phyloP scores from a whole-genome alignment of 2,797 vertebrate species.

The Coilia nasus region DNA sequence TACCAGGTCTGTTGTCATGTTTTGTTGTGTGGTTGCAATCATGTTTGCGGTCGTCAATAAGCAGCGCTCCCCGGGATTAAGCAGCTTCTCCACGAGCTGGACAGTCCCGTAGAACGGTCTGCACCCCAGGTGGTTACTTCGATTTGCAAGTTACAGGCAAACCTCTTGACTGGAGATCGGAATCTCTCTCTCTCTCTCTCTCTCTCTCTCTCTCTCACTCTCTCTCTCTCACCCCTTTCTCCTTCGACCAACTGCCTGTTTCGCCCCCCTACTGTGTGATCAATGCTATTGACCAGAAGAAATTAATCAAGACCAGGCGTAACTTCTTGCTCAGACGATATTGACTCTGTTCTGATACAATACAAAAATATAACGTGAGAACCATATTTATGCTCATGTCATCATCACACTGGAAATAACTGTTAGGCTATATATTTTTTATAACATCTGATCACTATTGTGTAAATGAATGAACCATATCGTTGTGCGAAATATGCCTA shows the following conservation, averaged over 20 bases:
- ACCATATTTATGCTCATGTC: too few relatives aligned
- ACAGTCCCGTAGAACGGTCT: constrained; percentile 14
- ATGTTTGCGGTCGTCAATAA: constrained; percentile 68
- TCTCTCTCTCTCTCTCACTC: constrained; percentile 35
- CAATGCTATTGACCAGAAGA: constrained; percentile 57
- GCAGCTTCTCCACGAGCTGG: constrained; percentile 33
- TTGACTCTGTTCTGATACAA: too few relatives aligned
- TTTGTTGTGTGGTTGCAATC: constrained; percentile 85
- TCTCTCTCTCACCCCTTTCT: constrained; percentile 33
- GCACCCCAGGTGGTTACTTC: constrained; percentile 41
- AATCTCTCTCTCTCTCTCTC: constrained; percentile 31
- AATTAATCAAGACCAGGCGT: constrained; percentile 59
- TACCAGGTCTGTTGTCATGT: constrained; percentile 81
- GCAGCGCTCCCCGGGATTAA: constrained; percentile 34
- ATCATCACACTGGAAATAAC: too few relatives aligned
- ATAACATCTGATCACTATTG: too few relatives aligned
- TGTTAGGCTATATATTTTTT: too few relatives aligned
- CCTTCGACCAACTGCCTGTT: neutral
- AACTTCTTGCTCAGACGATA: constrained; percentile 10
- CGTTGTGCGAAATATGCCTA: too few relatives aligned
- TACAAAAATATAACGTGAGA: too few relatives aligned
- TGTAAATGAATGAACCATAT: too few relatives aligned
- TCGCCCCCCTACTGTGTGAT: constrained; percentile 41
- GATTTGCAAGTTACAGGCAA: constrained; percentile 43
- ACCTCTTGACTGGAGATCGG: constrained; percentile 5